Base-by-base conservation (phyloP, 2,888 invertebrate genomes). In the Agelastica alni region DNA sequence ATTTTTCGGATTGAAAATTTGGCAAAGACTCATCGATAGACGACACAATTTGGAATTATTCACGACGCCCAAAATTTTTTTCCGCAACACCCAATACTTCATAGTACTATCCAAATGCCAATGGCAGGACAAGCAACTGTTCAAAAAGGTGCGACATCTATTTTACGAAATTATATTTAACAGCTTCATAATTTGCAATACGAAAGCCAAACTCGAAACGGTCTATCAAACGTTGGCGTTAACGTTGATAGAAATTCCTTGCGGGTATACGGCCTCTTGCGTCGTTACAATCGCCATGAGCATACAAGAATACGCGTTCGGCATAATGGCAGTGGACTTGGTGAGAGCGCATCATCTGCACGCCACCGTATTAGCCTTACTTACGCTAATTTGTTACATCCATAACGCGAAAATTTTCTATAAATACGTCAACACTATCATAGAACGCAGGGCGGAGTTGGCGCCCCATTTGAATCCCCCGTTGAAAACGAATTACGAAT, bases 401-500 rank as follows among this genome's bases (percentile, higher is more conserved):
- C 83, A 85, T 67, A 78, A 80, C 36, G 84, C 85, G 0, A 65
- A 76, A 69, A 72, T 81, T 1, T 78, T 86, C 45, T 83, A 84
- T 53, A 73, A 77, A 1, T 85, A 85, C 59, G 79, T 86, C 0
- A 80, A 81, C 53, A 79, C 78, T 46, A 79, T 86, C 13, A 76
- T 85, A 53, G 76, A 80, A 26, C 73, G 79, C 28, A 76, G 86
- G 20, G 83, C 84, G 0, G 80, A 81, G 47, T 81, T 81, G 70
- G 85, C 86, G 0, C 85, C 86, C 0, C 83, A 85, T 63, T 69
- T 86, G 3, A 85, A 85, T 69, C 86, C 86, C 0, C 85, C 85
- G 0, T 61, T 86, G 26, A 77, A 78, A 63, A 71, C 77, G 1
- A 68, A 69, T 13, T 85, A 86, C 64, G 76, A 77, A 28, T 80